Percentiles rank a stretch among this genome's conserved stretches.
phyloP scores from a whole-genome alignment of 2,113 vertebrate genomes.

The Acinonyx jubatus region DNA sequence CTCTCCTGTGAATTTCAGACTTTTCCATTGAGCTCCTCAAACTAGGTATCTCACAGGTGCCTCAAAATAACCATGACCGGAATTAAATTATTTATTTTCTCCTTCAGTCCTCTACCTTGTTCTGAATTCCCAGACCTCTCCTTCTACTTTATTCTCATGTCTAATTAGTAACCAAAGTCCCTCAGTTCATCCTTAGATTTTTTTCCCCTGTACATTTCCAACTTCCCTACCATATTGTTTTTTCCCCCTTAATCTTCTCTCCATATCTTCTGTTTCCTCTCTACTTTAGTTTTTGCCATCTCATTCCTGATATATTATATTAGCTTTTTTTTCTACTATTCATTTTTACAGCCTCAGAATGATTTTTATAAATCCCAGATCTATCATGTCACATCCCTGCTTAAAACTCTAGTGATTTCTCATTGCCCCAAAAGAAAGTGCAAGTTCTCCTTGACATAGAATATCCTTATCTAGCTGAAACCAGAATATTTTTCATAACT shows the following conservation, averaged over 20 bases:
- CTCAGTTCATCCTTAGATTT: not conserved
- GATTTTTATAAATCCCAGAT: not conserved
- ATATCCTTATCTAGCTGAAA: not conserved
- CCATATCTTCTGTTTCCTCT: not conserved
- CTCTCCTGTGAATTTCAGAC: not conserved
- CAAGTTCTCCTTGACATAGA: not conserved
- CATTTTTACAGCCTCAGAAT: not conserved
- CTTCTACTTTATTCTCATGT: not conserved
- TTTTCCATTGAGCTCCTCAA: not conserved
- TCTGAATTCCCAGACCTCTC: not conserved
- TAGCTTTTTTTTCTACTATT: not conserved
- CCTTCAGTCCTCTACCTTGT: not conserved
- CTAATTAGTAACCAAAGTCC: not conserved
- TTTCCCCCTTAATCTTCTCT: not conserved
- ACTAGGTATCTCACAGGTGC: not conserved
- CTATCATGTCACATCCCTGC: not conserved
- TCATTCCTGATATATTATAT: not conserved
- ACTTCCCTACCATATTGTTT: not conserved
- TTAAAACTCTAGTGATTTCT: not conserved
- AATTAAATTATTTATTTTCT: not conserved
- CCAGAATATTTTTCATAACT: not conserved
- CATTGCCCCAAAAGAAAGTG: not conserved
- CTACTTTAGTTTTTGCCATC: not conserved
- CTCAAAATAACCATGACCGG: not conserved
- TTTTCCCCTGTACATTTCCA: not conserved